These are phyloP conservation scores for Crocallis elinguaria DNA, from an alignment of 2,888 invertebrate species.

Conservation along the genomic window DNA sequence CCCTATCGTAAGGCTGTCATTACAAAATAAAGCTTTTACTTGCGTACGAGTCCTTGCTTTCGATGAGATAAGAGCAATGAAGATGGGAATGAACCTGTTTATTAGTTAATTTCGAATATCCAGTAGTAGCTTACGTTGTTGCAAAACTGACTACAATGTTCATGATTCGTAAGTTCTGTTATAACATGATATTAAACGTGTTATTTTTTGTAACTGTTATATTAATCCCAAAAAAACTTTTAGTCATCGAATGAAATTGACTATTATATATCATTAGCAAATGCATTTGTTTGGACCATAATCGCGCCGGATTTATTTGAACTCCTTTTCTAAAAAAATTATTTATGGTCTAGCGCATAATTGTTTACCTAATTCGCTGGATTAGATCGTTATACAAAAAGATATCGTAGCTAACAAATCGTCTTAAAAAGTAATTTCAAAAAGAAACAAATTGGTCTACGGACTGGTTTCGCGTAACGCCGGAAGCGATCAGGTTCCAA, in stretches of 20 bases:
- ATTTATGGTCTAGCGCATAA: slow-evolving; percentile 6
- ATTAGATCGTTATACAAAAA: slow-evolving; percentile 19
- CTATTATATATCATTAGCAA: too few relatives aligned
- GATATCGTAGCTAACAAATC: slow-evolving; percentile 19
- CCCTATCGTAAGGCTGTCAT: slow-evolving; percentile 32
- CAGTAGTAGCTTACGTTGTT: slow-evolving; percentile 45
- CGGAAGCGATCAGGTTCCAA: slow-evolving; percentile 80
- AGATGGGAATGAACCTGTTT: slow-evolving; percentile 40
- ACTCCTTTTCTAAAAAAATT: background rate
- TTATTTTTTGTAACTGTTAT: too few relatives aligned
- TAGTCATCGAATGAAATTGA: background rate
- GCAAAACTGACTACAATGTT: slow-evolving; percentile 26
- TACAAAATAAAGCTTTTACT: slow-evolving; percentile 37
- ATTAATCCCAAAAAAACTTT: too few relatives aligned
- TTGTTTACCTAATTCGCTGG: slow-evolving; percentile 10
- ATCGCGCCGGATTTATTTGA: slow-evolving; percentile 2
- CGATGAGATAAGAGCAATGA: slow-evolving; percentile 36
- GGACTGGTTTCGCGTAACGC: slow-evolving; percentile 76
- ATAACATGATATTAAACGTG: background rate
- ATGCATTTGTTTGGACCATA: too few relatives aligned
- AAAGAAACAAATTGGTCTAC: slow-evolving; percentile 61
- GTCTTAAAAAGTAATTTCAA: slow-evolving; percentile 47
- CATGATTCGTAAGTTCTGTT: slow-evolving; percentile 11
- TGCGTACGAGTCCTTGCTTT: slow-evolving; percentile 17
- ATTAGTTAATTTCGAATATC: slow-evolving; percentile 46